Percentiles rank a stretch among this genome's conserved stretches.
Evolutionary conservation across 2,888 invertebrate species (phyloP).

Genomic region (Trisateles emortualis): DNA sequence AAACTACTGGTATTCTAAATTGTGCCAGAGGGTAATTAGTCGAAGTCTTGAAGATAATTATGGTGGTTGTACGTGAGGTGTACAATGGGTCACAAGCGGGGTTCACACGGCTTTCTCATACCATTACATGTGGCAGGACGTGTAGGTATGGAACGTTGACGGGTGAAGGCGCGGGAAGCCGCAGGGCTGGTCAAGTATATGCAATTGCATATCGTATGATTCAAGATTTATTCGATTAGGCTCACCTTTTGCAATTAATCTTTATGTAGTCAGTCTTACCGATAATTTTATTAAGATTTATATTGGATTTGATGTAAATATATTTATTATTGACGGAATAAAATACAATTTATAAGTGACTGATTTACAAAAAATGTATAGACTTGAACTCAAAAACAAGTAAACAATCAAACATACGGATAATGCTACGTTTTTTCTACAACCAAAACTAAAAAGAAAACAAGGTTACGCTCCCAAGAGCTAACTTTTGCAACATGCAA

Average conservation of each 20-base stretch:
- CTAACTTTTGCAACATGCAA: too few species aligned
- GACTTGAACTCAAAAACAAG: too few species aligned
- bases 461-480: too few species aligned
- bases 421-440: too few species aligned
- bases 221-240: slow-evolving; percentile 13
- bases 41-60: slow-evolving; percentile 62
- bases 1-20: slow-evolving; percentile 52
- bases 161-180: slow-evolving; percentile 36
- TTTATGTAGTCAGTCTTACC: not conserved
- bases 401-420: too few species aligned
- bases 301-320: not conserved
- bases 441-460: too few species aligned
- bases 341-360: too few species aligned
- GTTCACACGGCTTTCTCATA: slow-evolving; percentile 81
- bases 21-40: slow-evolving; percentile 66
- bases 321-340: not conserved
- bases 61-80: slow-evolving; percentile 62
- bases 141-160: slow-evolving; percentile 54
- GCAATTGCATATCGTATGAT: slow-evolving; percentile 17
- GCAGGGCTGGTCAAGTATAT: slow-evolving; percentile 45
- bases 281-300: not conserved
- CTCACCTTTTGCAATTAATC: not conserved
- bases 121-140: slow-evolving; percentile 73
- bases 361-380: too few species aligned
- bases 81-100: slow-evolving; percentile 69